Base-by-base conservation (phyloP, 2,888 invertebrate species). In the Parnassius smintheus region DNA sequence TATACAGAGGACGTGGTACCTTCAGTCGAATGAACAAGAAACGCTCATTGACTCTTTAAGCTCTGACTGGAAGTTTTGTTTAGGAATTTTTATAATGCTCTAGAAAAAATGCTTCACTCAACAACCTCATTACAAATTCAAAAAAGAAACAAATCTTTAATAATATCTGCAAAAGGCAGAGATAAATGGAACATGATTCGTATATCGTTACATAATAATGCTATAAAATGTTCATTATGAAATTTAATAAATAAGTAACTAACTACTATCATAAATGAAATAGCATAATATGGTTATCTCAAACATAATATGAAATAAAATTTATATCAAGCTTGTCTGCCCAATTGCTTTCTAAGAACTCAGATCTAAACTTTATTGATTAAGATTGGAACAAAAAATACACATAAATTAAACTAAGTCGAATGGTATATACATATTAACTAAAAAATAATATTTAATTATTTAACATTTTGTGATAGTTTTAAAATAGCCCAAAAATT, bases 1-100 rank as follows among this genome's bases (percentile, higher is more conserved):
- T 85, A 74, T 83, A 83, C 81, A 83, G 68, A 66, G 68, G 66
- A 42, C 53, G 52, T 51, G 56, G 18, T 59, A 13, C 46, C 41
- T 59, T 63, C 54, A 54, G 62, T 62, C 59, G 45, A 54, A 53
- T 50, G 41, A 44, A 59, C 52, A 22, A 50, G 12, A 35, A 11
- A 12, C 49, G 41, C 50, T 35, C 49, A 59, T 59, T 35, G 50
- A 55, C 56, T 46, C n/a, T 80, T 83, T 82, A 79, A 83, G 82
- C 82, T 80, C 75, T 74, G 69, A 73, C 66, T 85, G 85, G 85
- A 86, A 87, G 85, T 83, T 80, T 61, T 67, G 61, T 70, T 64
- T 48, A 45, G 42, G 8, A 12, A 7, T n/a, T 46, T 2, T 46
- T 46, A n/a, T 12, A 13, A 13, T 49, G 9, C 8, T 49, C 8